phyloP scores from a whole-genome alignment of 2,888 invertebrate species.

The Teinopalpus imperialis region DNA sequence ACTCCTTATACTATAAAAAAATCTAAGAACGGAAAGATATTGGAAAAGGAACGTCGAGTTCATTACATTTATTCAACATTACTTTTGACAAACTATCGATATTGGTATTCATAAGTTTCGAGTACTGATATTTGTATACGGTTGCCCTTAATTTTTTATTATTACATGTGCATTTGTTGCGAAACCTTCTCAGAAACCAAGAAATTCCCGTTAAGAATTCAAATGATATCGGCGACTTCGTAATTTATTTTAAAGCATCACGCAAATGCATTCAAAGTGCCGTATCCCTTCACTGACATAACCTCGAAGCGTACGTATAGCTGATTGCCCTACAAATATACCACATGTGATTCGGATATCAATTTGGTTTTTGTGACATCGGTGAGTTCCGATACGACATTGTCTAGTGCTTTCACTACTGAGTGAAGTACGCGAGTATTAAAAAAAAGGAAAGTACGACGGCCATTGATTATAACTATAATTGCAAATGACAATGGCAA shows the following conservation, averaged over 20 bases:
- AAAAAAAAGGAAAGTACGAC: no score
- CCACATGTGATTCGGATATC: conserved; percentile 5
- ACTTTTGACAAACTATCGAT: no score
- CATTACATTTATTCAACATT: not conserved
- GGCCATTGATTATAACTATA: no score
- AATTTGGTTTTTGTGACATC: not conserved
- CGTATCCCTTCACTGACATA: conserved; percentile 3
- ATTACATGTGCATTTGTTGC: no score
- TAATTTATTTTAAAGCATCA: conserved; percentile 15
- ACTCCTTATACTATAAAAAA: no score
- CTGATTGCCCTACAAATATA: conserved; percentile 16
- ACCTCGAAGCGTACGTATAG: conserved; percentile 5
- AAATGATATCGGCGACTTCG: not conserved
- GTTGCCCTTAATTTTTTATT: no score
- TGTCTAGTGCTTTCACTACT: no score
- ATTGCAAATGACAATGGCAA: no score
- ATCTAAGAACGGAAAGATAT: not conserved
- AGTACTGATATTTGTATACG: no score
- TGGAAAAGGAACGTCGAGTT: not conserved
- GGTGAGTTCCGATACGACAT: not conserved
- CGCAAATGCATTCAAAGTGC: conserved; percentile 9
- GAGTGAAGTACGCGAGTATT: no score
- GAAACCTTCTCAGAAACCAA: no score
- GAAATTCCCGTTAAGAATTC: conserved; percentile 15
- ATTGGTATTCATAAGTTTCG: no score